Evolutionary conservation across 1,140 invertebrate species (phyloP), one percentile per base, ranked within the genome.

Genomic region (Drosophila asahinai): DNA sequence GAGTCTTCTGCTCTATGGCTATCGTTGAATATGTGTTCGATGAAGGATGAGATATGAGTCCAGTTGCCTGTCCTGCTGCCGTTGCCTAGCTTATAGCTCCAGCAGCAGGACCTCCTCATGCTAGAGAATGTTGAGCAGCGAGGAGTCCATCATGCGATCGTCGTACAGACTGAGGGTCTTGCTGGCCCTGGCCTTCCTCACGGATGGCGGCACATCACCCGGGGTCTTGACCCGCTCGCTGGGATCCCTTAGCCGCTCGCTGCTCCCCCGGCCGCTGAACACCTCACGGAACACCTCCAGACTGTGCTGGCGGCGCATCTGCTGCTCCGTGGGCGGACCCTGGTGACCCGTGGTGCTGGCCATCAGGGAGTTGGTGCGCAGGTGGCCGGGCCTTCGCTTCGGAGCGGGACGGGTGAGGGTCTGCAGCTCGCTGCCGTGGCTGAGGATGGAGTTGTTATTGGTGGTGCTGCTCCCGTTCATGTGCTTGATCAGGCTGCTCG

Each of bases 91-190:
- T 81, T 92, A 92, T 42, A 92, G 81, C 64, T 92, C 91, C 68
- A 93, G 68, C 79, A 93, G 79, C 92, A 93, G 91, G 82, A 93
- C 92, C 71, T 93, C 92, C 81, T 93, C 92, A 92, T 93, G 92
- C 92, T 93, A 93, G 81, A 93, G 92, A 49, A 86, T 92, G 40
- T 93, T 93, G 17, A 89, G 92, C 38, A 94, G 83, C 19, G 94
- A 94, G 49, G 94, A 94, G 65, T 94, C 94, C 97, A 98, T 98
- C 94, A 98, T 97, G 36, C 97, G 94, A 86, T 98, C 97, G 83
- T 98, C 97, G 86, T 97, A 98, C 4, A 98, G 92, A 15, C 97
- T 97, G 77, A 98, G 95, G 66, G 97, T 94, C 83, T 95, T 94
- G 72, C 87, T 84, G 51, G 94, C 93, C 40, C 96, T 93, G 15